Base-by-base conservation (phyloP, 2,888 invertebrate genomes). In the Andrena hattorfiana region DNA sequence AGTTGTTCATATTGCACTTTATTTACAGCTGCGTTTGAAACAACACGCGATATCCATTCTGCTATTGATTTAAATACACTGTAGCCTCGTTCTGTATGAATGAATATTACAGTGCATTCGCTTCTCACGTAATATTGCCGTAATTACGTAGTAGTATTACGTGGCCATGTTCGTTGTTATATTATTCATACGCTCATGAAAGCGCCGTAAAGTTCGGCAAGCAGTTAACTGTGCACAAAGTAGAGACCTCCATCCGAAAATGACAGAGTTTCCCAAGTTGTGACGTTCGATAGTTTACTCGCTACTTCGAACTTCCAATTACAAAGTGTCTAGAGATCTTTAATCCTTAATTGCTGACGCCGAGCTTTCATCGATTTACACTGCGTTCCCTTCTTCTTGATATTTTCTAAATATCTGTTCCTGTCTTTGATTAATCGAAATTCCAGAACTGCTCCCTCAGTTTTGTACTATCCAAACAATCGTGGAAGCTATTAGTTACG, bases 121-220 rank as follows among this genome's bases (percentile, higher is more conserved):
- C 42, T 78, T 74, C 35, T 74, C 71, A 71, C 26, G 51, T 67
- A 74, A 60, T 70, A 66, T 79, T 69, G 20, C 54, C 54, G 49
- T 80, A 80, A 80, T 74, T 75, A 82, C 67, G 62, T 56, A 42
- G 42, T 8, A 63, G 2, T 8, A 23, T 10, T 35, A 28, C 63
- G 10, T 35, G n/a, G 23, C 49, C 48, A 5, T 20, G 20, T 6
- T 13, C 71, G 67, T 49, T 56, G 67, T 30, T 81, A 49, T 67
- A 71, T 82, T 82, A 82, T 82, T 82, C 74, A 82, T 66, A 56
- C 49, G 23, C 62, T 8, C 66, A 56, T 63, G 80, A 79, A 71
- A 80, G 70, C 82, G 42, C 63, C 68, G 82, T 82, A 80, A 82
- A 82, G 80, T 82, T 82, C 16, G 67, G 71, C 74, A 54, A 59